Percentiles rank a stretch among this genome's conserved stretches.
These are phyloP conservation scores for Pollenia angustigena DNA, from an alignment of 2,888 invertebrate genomes.

Conservation along the genomic window DNA sequence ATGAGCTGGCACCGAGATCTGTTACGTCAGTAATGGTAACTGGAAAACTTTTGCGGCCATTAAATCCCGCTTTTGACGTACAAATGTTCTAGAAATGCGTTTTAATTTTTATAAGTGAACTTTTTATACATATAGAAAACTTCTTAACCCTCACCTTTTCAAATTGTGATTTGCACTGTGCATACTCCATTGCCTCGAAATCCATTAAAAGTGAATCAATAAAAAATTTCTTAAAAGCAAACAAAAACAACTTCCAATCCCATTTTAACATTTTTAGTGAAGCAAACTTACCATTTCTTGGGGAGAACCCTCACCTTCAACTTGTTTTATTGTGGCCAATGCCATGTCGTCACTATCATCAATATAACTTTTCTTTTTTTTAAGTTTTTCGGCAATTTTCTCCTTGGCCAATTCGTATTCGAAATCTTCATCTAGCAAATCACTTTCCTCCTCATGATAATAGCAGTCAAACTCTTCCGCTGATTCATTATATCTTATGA, in stretches of 20 bases:
- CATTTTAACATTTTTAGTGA: background rate
- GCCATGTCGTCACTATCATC: constrained; percentile 62
- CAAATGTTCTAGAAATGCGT: constrained; percentile 54
- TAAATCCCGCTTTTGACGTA: constrained; percentile 61
- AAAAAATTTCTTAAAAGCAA: constrained; percentile 78
- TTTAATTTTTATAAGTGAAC: background rate
- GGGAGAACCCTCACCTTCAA: background rate
- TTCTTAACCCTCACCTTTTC: constrained; percentile 73
- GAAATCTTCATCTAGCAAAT: constrained; percentile 31
- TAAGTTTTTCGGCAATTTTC: constrained; percentile 40
- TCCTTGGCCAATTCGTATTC: constrained; percentile 62
- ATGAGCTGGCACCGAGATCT: constrained; percentile 78
- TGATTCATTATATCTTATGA: constrained; percentile 25
- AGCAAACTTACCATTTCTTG: constrained; percentile 70
- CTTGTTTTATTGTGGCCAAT: constrained; percentile 71
- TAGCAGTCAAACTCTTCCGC: constrained; percentile 10
- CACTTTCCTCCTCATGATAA: background rate
- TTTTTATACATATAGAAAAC: background rate
- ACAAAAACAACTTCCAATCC: background rate
- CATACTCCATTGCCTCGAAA: constrained; percentile 79
- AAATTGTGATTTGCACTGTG: constrained; percentile 75
- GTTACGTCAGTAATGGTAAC: constrained; percentile 79
- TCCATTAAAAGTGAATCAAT: constrained; percentile 81
- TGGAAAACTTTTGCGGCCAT: constrained; percentile 78
- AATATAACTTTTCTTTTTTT: constrained; percentile 70